These are phyloP conservation scores for Halisarca cf. caerulea DNA, from an alignment of 37 sponge, comb jelly and placozoan genomes.

Conservation along the genomic window DNA sequence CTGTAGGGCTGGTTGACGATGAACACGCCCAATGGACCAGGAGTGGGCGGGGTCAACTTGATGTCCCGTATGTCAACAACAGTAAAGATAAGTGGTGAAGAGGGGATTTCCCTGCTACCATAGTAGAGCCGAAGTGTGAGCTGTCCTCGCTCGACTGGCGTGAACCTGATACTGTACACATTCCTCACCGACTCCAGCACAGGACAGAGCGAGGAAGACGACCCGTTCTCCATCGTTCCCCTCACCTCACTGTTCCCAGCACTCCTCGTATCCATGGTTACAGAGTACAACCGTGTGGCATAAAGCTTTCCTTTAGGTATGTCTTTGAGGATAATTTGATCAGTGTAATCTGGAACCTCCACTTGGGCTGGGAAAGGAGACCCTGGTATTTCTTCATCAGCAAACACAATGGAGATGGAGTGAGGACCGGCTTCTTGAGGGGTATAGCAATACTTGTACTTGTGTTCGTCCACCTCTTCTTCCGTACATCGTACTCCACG, in stretches of 20 bases:
- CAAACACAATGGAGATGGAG: slow-evolving; percentile 54
- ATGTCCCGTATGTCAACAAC: slow-evolving; percentile 44
- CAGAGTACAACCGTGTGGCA: slow-evolving; percentile 38
- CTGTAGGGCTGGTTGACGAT: slow-evolving; percentile 39
- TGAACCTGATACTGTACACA: slow-evolving; percentile 45
- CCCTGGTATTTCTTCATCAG: slow-evolving; percentile 39
- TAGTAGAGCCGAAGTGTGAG: slow-evolving; percentile 34
- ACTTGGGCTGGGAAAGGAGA: slow-evolving; percentile 70
- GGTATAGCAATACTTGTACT: slow-evolving; percentile 42
- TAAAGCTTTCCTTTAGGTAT: slow-evolving; percentile 35
- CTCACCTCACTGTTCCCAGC: slow-evolving; percentile 68
- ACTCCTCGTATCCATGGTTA: slow-evolving; percentile 43
- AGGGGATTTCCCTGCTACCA: slow-evolving; percentile 29
- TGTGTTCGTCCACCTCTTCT: slow-evolving; percentile 4
- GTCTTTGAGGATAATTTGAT: background rate
- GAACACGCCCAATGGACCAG: slow-evolving; percentile 39
- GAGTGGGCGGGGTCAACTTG: slow-evolving; percentile 21
- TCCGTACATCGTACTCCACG: slow-evolving; percentile 39
- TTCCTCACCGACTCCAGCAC: background rate
- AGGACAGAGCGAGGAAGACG: background rate
- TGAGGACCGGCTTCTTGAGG: slow-evolving; percentile 61
- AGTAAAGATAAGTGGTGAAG: slow-evolving; percentile 49
- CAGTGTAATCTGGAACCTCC: slow-evolving; percentile 15
- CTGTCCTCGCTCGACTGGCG: slow-evolving; percentile 54
- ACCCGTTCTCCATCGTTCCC: slow-evolving; percentile 36